Evolutionary conservation across 2,888 invertebrate species (phyloP), one percentile per base, ranked within the genome.

Genomic region (Drosophila kambysellisi): DNA sequence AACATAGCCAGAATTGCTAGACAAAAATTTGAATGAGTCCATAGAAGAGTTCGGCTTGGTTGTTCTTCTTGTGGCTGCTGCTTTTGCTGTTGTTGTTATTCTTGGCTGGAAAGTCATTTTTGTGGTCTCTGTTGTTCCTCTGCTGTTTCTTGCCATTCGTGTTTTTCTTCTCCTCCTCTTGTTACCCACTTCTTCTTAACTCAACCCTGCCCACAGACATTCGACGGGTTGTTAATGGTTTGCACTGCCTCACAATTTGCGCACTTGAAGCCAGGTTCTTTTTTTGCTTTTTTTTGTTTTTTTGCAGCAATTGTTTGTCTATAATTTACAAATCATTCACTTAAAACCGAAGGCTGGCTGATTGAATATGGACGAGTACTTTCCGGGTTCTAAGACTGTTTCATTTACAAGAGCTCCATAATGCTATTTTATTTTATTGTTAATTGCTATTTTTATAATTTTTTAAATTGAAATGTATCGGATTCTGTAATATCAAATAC

Each of bases 61-160:
- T 20, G 50, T 53, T 69, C 66, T 72, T 65, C 39, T 64, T 62
- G 46, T 30, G 41, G 43, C 67, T 72, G 54, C 15, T 43, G 43
- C 3, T 50, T 30, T 57, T 56, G 32, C 46, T 29, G 50, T 29
- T 59, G 62, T 57, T 73, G 60, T 48, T 85, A 65, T 70, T 74
- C 70, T 81, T 75, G 69, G 68, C 70, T 79, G 59, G 46, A 82
- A 84, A 84, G 88, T 83, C 82, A 81, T 74, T 88, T 74, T 73
- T 79, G 79, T 76, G 88, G 88, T 76, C 84, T 87, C 88, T 81
- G 76, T 89, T 81, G 70, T 76, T 76, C 48, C 60, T 76, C 51
- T 32, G 63, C 63, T 64, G 70, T 67, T 82, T 85, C 81, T 71
- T 37, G 12, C 8, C 43, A 51, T 60, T 56, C 46, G 29, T 48